Evolutionary conservation across 2,888 invertebrate species (phyloP), one percentile per base, ranked within the genome.

Genomic region (Argyresthia goedartella): DNA sequence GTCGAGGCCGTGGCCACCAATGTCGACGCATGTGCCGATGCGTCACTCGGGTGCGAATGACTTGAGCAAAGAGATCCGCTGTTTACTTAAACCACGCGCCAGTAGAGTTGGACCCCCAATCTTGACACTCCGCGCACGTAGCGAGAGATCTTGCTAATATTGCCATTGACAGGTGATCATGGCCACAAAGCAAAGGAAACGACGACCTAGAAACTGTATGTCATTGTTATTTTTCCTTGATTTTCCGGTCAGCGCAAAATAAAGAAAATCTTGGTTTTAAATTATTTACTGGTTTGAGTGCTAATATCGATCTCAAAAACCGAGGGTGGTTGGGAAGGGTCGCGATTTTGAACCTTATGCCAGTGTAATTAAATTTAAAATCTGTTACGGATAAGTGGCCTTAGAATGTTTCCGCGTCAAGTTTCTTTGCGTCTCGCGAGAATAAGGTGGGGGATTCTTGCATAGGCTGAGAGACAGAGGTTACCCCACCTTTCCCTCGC

Each of bases 1-100:
- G 25, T 25, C 25, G 25, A 25, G 25, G 25, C 44, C n/a, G 14
- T 14, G 60, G 61, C 64, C 68, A 62, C 65, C 66, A 56, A 35
- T 15, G 35, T 8, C 15, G 44, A 36, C 36, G 50, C 41, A 16
- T 11, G 42, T 41, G 16, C 10, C 36, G 25, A 25, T 42, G 56
- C 56, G 55, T 59, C 63, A 60, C 55, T 57, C 52, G 56, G 65
- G 63, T 68, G 71, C 65, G 65, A 79, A 80, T 74, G 67, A 70
- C 58, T 74, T 76, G 65, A 65, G 74, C 65, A 77, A 81, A 81
- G 66, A 67, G 57, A 65, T 65, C 65, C 60, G 60, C 63, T 71
- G 67, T 74, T 75, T 73, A 68, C 62, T 74, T 73, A 71, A 65
- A 69, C 71, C 65, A 69, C 60, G 53, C 49, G 59, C 72, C 67